These are phyloP conservation scores for Poecilia picta DNA, from an alignment of 2,797 vertebrate species.

Conservation along the genomic window DNA sequence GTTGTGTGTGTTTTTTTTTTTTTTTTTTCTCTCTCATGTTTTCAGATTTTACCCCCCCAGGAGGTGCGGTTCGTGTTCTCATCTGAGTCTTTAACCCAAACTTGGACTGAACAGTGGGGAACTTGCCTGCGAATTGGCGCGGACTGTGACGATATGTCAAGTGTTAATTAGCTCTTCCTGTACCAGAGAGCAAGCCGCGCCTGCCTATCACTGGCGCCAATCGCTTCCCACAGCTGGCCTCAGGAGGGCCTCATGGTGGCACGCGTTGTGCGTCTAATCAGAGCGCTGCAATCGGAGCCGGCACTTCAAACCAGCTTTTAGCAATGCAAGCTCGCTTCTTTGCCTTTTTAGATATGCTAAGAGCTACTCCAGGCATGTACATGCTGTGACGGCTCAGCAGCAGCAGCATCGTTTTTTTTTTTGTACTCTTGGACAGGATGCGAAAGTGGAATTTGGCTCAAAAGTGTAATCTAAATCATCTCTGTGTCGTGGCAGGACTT, in stretches of 20 bases:
- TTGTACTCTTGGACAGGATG: conserved; percentile 19
- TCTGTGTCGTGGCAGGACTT: conserved; percentile 50
- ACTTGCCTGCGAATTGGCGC: conserved; percentile 36
- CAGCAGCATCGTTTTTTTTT: not conserved
- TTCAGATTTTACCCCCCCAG: not conserved
- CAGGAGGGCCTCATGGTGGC: conserved; percentile 44
- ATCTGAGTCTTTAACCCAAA: not conserved
- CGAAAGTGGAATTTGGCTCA: conserved; percentile 41
- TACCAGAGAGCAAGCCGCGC: conserved; percentile 48
- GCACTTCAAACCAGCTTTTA: conserved; percentile 44
- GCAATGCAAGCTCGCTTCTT: conserved; percentile 25
- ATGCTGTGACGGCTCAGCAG: conserved; percentile 35
- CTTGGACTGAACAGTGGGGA: conserved; percentile 26
- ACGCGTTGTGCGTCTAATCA: conserved; percentile 50
- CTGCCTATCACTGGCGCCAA: conserved; percentile 50
- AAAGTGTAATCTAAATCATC: conserved; percentile 50
- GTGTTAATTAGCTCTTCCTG: conserved; percentile 58
- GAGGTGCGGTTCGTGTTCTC: not conserved
- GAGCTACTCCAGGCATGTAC: conserved; percentile 21
- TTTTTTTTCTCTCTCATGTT: not conserved
- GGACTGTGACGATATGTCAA: conserved; percentile 45
- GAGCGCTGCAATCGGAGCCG: conserved; percentile 49
- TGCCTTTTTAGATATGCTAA: conserved; percentile 36
- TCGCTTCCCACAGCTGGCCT: conserved; percentile 49
- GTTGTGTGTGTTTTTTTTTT: not conserved